Evolutionary conservation across 2,888 invertebrate genomes (phyloP), one percentile per base, ranked within the genome.

Genomic region (Diabrotica balteata): DNA sequence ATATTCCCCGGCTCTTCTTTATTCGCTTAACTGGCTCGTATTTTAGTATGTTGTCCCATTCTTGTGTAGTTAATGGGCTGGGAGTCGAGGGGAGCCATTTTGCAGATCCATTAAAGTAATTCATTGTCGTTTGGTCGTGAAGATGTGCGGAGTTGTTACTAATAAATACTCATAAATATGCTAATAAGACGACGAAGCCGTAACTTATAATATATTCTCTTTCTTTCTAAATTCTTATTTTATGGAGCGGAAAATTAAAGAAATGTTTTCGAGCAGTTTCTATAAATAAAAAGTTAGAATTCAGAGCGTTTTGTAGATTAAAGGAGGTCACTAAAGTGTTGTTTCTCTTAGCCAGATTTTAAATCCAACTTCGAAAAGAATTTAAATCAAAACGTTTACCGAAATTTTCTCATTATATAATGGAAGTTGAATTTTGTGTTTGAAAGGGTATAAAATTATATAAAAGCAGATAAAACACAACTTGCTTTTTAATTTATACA

Each of bases 1-100:
- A 82, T 82, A 81, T 81, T 80, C 79, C 77, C 79, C 76, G 77
- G 77, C 79, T 80, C 80, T 82, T 83, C 82, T 83, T 82, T 82
- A 83, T 82, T 81, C 82, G 81, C 82, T 81, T 82, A 82, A 82
- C 81, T 81, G 81, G 81, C 82, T 81, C 83, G 82, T 83, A 83
- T 83, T 81, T 83, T 78, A 79, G 80, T 80, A 75, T 77, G 80
- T 79, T 80, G 81, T 82, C 82, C 81, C 82, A 81, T 83, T 83
- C 82, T 76, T 78, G 81, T 80, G 81, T 80, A 80, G 77, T 81
- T 83, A 83, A 83, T 82, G 82, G 77, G 78, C 77, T 78, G 77
- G 80, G 77, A 80, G 80, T 79, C 81, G 80, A 77, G 79, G 80
- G 81, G 81, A 77, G 80, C 80, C 80, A 81, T 69, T 69, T 69